These are phyloP conservation scores for Tragopan temminckii DNA, from an alignment of 2,797 vertebrate genomes.

Conservation along the genomic window DNA sequence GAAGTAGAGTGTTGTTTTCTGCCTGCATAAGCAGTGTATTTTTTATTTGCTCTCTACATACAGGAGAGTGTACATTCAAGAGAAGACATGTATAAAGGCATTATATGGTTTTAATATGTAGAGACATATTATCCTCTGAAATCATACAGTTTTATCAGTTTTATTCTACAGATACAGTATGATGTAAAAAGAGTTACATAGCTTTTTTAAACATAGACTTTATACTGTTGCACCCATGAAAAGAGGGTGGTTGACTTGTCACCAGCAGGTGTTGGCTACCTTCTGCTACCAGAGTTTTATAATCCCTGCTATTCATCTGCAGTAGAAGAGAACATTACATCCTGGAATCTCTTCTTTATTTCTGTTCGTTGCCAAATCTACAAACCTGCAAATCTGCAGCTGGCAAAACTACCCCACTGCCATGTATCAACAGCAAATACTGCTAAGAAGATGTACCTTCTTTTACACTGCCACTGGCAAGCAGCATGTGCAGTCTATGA, in stretches of 20 bases:
- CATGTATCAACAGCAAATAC: neutral
- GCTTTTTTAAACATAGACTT: neutral
- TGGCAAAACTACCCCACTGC: neutral
- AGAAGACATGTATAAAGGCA: neutral
- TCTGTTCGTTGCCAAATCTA: neutral
- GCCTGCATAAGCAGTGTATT: no score
- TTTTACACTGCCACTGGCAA: neutral
- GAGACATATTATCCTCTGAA: neutral
- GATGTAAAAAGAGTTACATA: no score
- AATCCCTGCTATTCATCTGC: neutral
- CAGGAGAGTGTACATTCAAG: neutral
- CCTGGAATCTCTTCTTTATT: neutral
- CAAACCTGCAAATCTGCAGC: neutral
- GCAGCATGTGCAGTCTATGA: neutral
- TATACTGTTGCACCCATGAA: neutral
- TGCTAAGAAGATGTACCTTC: neutral
- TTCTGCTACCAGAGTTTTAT: neutral
- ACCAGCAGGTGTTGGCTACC: neutral
- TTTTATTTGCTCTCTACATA: neutral
- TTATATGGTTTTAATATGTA: neutral
- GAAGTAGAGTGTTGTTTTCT: neutral
- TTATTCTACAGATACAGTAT: neutral
- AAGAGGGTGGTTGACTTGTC: neutral
- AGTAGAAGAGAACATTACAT: neutral
- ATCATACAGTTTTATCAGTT: neutral